Base-by-base conservation (phyloP, 2,113 vertebrate species). In the Cynoglossus semilaevis region DNA sequence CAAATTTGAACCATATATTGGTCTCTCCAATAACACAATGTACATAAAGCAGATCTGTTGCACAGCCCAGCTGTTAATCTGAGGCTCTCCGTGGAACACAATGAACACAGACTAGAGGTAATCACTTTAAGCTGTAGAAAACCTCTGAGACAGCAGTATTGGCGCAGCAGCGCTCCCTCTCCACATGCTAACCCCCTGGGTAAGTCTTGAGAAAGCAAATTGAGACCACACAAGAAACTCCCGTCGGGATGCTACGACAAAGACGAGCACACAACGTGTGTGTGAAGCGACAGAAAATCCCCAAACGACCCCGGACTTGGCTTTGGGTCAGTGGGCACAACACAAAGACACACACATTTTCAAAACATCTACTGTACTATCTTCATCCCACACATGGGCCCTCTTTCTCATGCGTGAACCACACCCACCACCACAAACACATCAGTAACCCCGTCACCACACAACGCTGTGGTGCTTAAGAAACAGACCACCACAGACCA, bases 91-190 rank as follows among this genome's bases (percentile, higher is more conserved):
- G 67, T 55, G 57, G 42, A 35, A 67, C 54, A 62, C 53, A 58
- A 47, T 65, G 63, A 63, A 66, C 67, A 46, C 41, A 45, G 69
- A 63, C 18, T 66, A 51, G 71, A 79, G 53, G 55, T 83, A 83
- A 87, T 87, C 67, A 84, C 70, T 83, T 77, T 57, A 86, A 78
- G 72, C 79, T 74, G 48, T 12, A 8, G 41, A 35, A 72, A 80
- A 80, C 41, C 58, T 51, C 80, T 74, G 74, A 88, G 78, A 6
- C 58, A 79, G 83, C 81, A 75, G 36, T 64, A 74, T 65, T 5
- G 11, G 17, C 70, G 51, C 52, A 17, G 6, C 19, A 42, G 48
- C 64, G 68, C 67, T 46, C 67, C 61, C 55, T 45, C 63, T 52
- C 38, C 51, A 69, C 62, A 76, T 67, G 59, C 41, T 61, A 48